Base-by-base conservation (phyloP, 2,888 invertebrate species). In the Leptogaster cylindrica region DNA sequence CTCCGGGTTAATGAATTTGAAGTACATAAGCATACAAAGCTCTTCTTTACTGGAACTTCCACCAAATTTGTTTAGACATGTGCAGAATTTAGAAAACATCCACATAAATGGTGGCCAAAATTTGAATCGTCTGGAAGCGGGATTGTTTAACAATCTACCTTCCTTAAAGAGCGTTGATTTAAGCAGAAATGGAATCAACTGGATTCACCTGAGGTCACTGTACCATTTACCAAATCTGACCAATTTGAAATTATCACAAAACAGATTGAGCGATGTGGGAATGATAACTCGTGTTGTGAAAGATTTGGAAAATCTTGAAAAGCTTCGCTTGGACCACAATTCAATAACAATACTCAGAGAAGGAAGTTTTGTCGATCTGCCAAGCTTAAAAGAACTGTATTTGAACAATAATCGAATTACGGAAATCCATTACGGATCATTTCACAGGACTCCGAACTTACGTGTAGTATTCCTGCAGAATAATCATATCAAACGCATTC, bases 361-460 rank as follows among this genome's bases (percentile, higher is more conserved):
- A 81, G 92, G 89, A 0, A 87, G 91, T 0, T 92, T 93, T 79
- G 89, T 91, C 2, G 91, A 92, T 76, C 83, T 92, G 69, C 87
- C 90, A 0, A 84, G 87, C 75, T 78, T 93, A 8, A 86, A 87
- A 69, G 87, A 86, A 70, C 76, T 93, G 50, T 85, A 86, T 67
- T 76, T 92, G 44, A 87, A 91, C 6, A 85, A 87, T 72, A 93
- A 93, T 77, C 84, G 86, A 46, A 90, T 93, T 46, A 86, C 86
- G 12, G 88, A 91, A 73, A 85, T 93, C 61, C 87, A 89, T 70
- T 88, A 90, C 74, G 92, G 92, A 1, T 90, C 93, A 2, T 92
- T 94, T 75, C 88, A 93, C 73, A 84, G 91, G 73, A 87, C 92
- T 1, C 90, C 92, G 0, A 86, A 86, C 70, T 78, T 93, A 67